Evolutionary conservation across 2,113 vertebrate species (phyloP), one percentile per base, ranked within the genome.

Genomic region (Pogonocichla stellata): DNA sequence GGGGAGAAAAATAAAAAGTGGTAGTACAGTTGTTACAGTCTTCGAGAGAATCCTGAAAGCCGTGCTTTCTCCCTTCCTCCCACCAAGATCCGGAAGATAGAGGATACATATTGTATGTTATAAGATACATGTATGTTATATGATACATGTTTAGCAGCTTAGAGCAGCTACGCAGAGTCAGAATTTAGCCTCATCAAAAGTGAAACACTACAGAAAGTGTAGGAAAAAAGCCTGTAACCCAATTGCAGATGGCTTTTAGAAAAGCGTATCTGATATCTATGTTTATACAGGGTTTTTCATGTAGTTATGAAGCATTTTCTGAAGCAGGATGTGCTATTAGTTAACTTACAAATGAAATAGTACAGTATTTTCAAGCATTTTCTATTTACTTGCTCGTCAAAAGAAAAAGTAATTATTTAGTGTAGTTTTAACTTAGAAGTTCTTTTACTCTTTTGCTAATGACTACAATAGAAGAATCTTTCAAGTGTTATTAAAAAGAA

Each of bases 11-110:
- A 56, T 40, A 40, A 57, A 10, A 10, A 51, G 10, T 5, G 1
- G 3, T 43, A 7, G 5, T 58, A 1, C 4, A 29, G 11, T 54
- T 71, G 24, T 40, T 31, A 11, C 0, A 3, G 40, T 18, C 24
- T 57, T 70, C 12, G 10, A 65, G 62, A 45, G 77, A 51, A 24
- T 56, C 42, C 23, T 50, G 47, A 70, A 40, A 57, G 29, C 19
- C 51, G 7, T 18, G 19, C 53, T 47, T 19, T 31, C 22, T 65
- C 20, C n/a, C 18, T 47, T 40, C 58, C 28, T 54, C 28, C 19
- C 48, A 5, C 36, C 19, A 9, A 22, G 58, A 25, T 64, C 43
- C 23, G 4, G 53, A 56, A 56, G 24, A 14, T 10, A 22, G 29
- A 42, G 40, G 28, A 19, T 19, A 26, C 3, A 3, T 19, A 4